Base-by-base conservation (phyloP, 1,140 invertebrate species). In the Melipona quadrifasciata region DNA sequence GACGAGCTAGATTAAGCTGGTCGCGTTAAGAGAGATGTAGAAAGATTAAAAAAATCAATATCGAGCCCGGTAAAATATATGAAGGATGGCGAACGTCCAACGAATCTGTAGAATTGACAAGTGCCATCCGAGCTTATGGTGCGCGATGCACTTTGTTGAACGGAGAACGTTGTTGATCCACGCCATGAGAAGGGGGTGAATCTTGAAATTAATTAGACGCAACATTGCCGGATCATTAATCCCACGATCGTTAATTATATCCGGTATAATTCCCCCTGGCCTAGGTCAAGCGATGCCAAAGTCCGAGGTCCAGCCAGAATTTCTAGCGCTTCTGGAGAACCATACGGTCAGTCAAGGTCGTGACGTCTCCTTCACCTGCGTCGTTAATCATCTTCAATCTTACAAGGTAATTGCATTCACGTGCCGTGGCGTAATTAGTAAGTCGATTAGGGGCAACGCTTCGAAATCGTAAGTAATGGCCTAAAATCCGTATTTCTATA, bases 321-420 rank as follows among this genome's bases (percentile, higher is more conserved):
- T 98, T 94, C 95, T 98, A 81, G 96, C 96, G 39, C 96, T 96
- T 21, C 92, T 98, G 86, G 97, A 97, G 89, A 98, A 98, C 93
- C 95, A 97, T 74, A 98, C 97, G 47, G 97, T 98, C 57, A 96
- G 97, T 67, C 97, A 98, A 93, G 98, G 98, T 68, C 95, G 97
- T 68, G 97, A 98, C 92, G 96, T 98, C 64, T 97, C 96, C 89
- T 98, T 98, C 94, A 98, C 97, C 21, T 98, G 98, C 92, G 96
- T 97, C 82, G 97, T 98, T 88, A 98, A 98, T 94, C 97, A 98
- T 94, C 96, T 98, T 70, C 97, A 97, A 74, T 94, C 95, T 87
- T 98, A 97, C 94, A 97, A 97, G 96, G 98, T 98, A 96, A 87
- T 74, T 88, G 78, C 97, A 83, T 77, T 73, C 68, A 70, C 68